Percentiles rank a stretch among this genome's conserved stretches.
phyloP scores from a whole-genome alignment of 2,888 invertebrate genomes.

The Sympetrum striolatum region DNA sequence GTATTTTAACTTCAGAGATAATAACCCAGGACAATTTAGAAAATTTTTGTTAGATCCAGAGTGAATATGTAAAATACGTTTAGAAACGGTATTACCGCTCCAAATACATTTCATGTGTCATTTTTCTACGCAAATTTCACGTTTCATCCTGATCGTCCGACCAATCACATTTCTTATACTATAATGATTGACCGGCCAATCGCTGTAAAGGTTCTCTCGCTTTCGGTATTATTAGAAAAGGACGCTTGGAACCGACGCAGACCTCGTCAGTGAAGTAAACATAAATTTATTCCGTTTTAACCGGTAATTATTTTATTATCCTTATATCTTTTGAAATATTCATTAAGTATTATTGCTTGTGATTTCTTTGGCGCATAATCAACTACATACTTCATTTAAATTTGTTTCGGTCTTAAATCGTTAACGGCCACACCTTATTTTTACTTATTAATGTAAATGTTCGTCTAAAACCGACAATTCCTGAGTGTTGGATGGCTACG shows the following conservation, averaged over 20 bases:
- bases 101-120: background rate
- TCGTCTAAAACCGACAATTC: too few relatives aligned
- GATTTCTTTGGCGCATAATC: too few relatives aligned
- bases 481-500: too few relatives aligned
- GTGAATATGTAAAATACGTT: background rate
- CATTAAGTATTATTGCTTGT: too few relatives aligned
- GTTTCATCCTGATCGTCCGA: background rate
- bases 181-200: background rate
- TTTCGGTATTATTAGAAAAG: background rate
- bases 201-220: background rate
- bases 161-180: background rate
- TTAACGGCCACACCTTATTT: too few relatives aligned
- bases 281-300: too few relatives aligned
- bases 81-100: background rate
- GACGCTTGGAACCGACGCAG: background rate
- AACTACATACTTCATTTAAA: too few relatives aligned
- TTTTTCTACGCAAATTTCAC: background rate
- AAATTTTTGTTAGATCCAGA: background rate
- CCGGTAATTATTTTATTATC: too few relatives aligned
- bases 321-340: too few relatives aligned
- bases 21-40: too few relatives aligned
- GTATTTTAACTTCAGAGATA: background rate
- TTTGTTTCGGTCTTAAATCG: too few relatives aligned
- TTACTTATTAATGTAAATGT: too few relatives aligned
- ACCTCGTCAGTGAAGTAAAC: background rate